Evolutionary conservation across 2,113 vertebrate species (phyloP), one percentile per base, ranked within the genome.

Genomic region (Chlamydotis undulata): DNA sequence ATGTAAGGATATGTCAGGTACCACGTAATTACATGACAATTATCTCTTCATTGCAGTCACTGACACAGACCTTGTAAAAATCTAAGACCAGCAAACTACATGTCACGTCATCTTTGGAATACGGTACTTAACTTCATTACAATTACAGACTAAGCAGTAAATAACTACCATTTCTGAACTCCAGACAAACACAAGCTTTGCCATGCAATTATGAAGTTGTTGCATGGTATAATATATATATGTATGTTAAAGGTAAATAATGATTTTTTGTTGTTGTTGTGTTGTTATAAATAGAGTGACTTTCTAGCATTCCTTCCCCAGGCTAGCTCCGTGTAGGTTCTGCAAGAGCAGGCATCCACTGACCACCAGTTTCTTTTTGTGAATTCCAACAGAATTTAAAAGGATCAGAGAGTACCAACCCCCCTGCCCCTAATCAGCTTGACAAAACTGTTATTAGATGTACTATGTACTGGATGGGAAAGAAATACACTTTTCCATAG

Each of bases 111-210:
- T 88, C 82, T 94, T 67, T 91, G 92, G 70, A 69, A 89, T 25
- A 89, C 0, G 3, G 45, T 39, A 68, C 52, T 69, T 82, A 75
- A 63, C 55, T 45, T 22, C 19, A 86, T 65, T 60, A 81, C 78
- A 89, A 39, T 45, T 68, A 76, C 60, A 68, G 83, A 82, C 59
- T 53, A 85, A 95, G 88, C 35, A 83, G 87, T 88, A 93, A 95
- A 68, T n/a, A 78, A 69, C 50, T 39, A 73, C 61, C 68, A 35
- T 55, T 76, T 78, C 56, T 68, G 84, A 81, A 74, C 37, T 81
- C 60, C 70, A 57, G 49, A 69, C 24, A 83, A 86, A 78, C 63
- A 90, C 55, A 89, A 91, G 63, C 76, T 70, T 93, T 47, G 76
- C 67, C 77, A 92, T 67, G 88, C 82, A 74, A 53, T 43, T 35